These are phyloP conservation scores for Brachyrhaphis roseni DNA, from an alignment of 2,797 vertebrate species.

Conservation along the genomic window DNA sequence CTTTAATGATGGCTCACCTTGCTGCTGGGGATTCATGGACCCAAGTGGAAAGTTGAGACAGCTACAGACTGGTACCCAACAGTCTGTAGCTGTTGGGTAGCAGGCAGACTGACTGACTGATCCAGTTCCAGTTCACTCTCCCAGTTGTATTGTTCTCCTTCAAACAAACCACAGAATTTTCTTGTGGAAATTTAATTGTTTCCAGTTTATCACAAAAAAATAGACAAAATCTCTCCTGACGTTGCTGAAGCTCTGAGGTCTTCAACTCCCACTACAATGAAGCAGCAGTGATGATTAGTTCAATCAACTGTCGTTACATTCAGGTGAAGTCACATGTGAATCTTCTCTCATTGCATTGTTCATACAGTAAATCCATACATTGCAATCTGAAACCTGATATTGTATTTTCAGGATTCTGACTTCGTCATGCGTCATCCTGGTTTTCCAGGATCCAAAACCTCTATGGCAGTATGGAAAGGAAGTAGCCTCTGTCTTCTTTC, in stretches of 20 bases:
- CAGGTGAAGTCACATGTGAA: background rate
- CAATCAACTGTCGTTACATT: too few species aligned
- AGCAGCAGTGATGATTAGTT: background rate
- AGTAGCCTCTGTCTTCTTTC: background rate
- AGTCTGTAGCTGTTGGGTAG: too few species aligned
- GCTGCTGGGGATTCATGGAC: too few species aligned
- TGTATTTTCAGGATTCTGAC: slow-evolving; percentile 2
- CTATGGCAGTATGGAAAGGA: background rate
- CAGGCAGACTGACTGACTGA: slow-evolving; percentile 55
- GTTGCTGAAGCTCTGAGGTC: background rate
- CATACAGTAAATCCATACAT: background rate
- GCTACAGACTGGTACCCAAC: too few species aligned
- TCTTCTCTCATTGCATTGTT: slow-evolving; percentile 2
- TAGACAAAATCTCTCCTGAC: background rate
- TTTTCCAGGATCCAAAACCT: slow-evolving; percentile 5
- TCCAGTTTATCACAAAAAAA: slow-evolving; percentile 7
- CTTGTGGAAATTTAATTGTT: slow-evolving; percentile 1
- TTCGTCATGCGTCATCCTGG: slow-evolving; percentile 16
- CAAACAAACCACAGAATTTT: background rate
- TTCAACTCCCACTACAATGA: background rate
- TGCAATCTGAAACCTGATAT: background rate
- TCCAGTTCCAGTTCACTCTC: slow-evolving; percentile 19
- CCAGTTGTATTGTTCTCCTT: slow-evolving; percentile 36
- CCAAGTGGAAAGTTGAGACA: too few species aligned
- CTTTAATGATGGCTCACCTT: slow-evolving; percentile 66